Percentiles rank a stretch among this genome's conserved stretches.
Conservation (phyloP, 2,113 vertebrate genomes). For the Lepus europaeus region DNA sequence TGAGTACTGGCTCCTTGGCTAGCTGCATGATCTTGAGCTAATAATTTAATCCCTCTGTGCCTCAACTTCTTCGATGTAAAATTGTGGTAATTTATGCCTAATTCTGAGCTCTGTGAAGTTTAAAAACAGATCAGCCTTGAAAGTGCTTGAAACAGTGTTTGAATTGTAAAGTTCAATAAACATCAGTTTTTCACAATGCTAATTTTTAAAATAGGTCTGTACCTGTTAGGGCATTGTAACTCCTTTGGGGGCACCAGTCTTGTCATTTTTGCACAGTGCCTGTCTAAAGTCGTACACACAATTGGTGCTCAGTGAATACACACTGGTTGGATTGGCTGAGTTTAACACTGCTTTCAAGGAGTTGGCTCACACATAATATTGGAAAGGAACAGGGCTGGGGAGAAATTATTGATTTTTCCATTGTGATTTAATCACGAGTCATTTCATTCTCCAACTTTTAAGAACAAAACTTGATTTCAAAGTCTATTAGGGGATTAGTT, state of each 20-base stretch:
- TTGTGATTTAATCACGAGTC: constrained; percentile 51
- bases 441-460: constrained; percentile 54
- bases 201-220: constrained; percentile 40
- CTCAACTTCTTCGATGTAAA: constrained; percentile 10
- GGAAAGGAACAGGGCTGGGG: background rate
- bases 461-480: constrained; percentile 58
- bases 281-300: background rate
- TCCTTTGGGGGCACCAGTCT: background rate
- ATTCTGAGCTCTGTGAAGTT: background rate
- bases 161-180: constrained; percentile 27
- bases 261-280: background rate
- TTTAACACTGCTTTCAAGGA: background rate
- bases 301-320: background rate
- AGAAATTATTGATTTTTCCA: constrained; percentile 31
- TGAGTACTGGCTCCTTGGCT: background rate
- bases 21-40: background rate
- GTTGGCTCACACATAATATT: background rate
- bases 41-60: background rate
- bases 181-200: background rate
- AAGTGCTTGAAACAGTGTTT: background rate
- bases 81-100: background rate
- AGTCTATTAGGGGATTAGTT: constrained; percentile 25
- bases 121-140: background rate
- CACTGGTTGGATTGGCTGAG: background rate
- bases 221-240: background rate